Evolutionary conservation across 1,140 invertebrate species (phyloP).

Genomic region (Heliconius himera): DNA sequence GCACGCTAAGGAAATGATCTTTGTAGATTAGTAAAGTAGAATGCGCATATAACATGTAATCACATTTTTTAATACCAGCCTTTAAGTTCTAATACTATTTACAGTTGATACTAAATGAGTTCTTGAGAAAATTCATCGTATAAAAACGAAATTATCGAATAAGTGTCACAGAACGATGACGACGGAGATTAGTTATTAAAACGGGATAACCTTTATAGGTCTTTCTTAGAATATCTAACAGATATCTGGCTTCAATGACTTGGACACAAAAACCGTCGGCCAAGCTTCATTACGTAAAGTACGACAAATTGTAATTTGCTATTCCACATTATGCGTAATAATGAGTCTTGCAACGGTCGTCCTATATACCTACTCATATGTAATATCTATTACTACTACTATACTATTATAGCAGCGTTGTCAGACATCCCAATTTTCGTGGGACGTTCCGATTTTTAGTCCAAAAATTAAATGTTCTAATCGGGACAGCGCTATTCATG

Average conservation of each 20-base stretch:
- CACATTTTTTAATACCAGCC: not conserved
- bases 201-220: constrained; percentile 42
- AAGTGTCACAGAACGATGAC: constrained; percentile 29
- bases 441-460: too few relatives aligned
- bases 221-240: constrained; percentile 26
- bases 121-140: constrained; percentile 19
- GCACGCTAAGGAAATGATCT: constrained; percentile 22
- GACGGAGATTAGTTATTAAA: constrained; percentile 33
- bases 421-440: too few relatives aligned
- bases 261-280: constrained; percentile 34
- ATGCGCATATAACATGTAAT: constrained; percentile 23
- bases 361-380: too few relatives aligned
- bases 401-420: too few relatives aligned
- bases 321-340: constrained; percentile 20
- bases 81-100: constrained; percentile 20
- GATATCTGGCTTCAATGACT: constrained; percentile 33
- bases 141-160: constrained; percentile 31
- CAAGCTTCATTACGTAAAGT: constrained; percentile 27
- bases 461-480: too few relatives aligned
- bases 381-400: too few relatives aligned
- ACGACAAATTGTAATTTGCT: constrained; percentile 15
- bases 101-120: constrained; percentile 32
- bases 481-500: too few relatives aligned
- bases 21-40: constrained; percentile 22
- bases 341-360: not conserved